Evolutionary conservation across 2,888 invertebrate species (phyloP).

Genomic region (Drosophila suboccidentalis): DNA sequence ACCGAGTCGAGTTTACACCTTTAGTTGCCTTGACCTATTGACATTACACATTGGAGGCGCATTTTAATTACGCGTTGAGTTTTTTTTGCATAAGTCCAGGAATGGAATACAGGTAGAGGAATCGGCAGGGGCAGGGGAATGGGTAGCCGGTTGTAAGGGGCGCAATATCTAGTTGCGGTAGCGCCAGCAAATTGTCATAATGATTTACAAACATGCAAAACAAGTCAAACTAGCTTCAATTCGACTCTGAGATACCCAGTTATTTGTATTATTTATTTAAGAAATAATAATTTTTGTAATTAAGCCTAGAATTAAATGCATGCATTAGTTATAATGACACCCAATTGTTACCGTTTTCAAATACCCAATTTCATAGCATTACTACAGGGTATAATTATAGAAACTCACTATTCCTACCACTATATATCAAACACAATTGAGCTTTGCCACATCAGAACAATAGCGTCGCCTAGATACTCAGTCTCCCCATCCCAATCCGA

Average conservation of each 20-base stretch:
- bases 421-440: slow-evolving; percentile 62
- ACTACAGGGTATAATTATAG: slow-evolving; percentile 28
- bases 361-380: slow-evolving; percentile 6
- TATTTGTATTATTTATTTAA: too few relatives aligned
- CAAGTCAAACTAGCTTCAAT: neutral
- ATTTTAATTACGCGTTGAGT: slow-evolving; percentile 64
- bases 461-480: slow-evolving; percentile 30
- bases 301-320: too few relatives aligned
- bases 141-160: slow-evolving; percentile 21
- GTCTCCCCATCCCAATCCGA: slow-evolving; percentile 7
- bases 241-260: slow-evolving; percentile 4
- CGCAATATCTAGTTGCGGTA: slow-evolving; percentile 63
- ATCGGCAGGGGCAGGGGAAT: neutral
- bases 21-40: slow-evolving; percentile 69
- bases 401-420: slow-evolving; percentile 33
- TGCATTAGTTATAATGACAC: too few relatives aligned
- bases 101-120: slow-evolving; percentile 11
- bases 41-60: slow-evolving; percentile 55
- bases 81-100: slow-evolving; percentile 58
- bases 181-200: slow-evolving; percentile 67
- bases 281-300: too few relatives aligned
- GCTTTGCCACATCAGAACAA: slow-evolving; percentile 59
- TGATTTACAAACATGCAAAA: slow-evolving; percentile 66
- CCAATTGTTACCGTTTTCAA: neutral
- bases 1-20: slow-evolving; percentile 43